Conservation (phyloP, 2,888 invertebrate genomes). For the Lasioglossum marginatum region DNA sequence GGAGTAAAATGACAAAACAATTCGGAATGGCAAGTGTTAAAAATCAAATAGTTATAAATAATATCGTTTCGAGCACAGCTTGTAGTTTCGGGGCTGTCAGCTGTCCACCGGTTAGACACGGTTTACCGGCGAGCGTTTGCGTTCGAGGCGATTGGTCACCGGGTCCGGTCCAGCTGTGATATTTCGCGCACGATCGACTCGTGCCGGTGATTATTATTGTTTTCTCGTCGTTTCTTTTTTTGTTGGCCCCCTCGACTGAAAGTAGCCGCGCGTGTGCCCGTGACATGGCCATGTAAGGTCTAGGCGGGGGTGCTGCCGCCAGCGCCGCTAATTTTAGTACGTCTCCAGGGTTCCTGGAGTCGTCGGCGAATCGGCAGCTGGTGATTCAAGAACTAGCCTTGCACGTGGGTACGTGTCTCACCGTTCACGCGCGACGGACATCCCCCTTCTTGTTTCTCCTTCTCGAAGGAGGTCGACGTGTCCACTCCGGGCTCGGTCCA, state of each 20-base stretch:
- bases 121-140: conserved; percentile 8
- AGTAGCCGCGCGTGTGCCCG: conserved; percentile 62
- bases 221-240: conserved; percentile 54
- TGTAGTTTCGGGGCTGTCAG: background rate
- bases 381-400: conserved; percentile 74
- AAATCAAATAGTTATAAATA: background rate
- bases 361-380: conserved; percentile 79
- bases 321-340: conserved; percentile 78
- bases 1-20: background rate
- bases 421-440: conserved; percentile 68
- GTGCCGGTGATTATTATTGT: conserved; percentile 72
- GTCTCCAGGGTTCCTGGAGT: conserved; percentile 75
- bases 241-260: conserved; percentile 17
- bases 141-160: conserved; percentile 32
- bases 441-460: conserved; percentile 63
- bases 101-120: background rate
- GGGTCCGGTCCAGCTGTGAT: conserved; percentile 63
- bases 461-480: conserved; percentile 61
- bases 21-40: background rate
- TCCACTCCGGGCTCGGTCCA: conserved; percentile 57
- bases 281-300: conserved; percentile 71
- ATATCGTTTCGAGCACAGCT: background rate
- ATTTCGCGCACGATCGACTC: conserved; percentile 65
- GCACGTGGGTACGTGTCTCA: conserved; percentile 75
- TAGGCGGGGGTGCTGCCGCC: conserved; percentile 69